Percentiles rank a stretch among this genome's conserved stretches.
These are phyloP conservation scores for Nesoenas mayeri DNA, from an alignment of 2,113 vertebrate species.

Conservation along the genomic window DNA sequence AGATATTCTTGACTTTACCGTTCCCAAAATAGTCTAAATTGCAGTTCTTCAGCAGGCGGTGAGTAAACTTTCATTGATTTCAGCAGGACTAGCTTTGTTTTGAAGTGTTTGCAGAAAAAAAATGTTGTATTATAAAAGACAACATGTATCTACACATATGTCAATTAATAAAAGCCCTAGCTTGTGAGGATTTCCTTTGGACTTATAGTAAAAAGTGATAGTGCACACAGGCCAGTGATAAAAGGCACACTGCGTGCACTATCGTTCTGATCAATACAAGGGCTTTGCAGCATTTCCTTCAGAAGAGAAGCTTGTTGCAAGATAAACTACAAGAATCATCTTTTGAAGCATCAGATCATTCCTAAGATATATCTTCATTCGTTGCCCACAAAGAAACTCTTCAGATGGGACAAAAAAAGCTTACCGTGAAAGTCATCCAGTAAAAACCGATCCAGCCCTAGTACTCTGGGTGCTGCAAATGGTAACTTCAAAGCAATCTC, in stretches of 20 bases:
- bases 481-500: constrained; percentile 42
- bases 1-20: not conserved
- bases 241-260: not conserved
- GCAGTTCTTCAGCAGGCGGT: not conserved
- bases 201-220: not conserved
- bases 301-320: not conserved
- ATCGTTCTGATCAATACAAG: not conserved
- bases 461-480: constrained; percentile 15
- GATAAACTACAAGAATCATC: constrained; percentile 42
- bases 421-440: constrained; percentile 31
- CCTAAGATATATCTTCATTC: constrained; percentile 43
- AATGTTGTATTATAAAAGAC: not conserved
- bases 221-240: not conserved
- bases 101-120: not conserved
- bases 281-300: constrained; percentile 24
- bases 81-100: not conserved
- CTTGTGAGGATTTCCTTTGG: not conserved
- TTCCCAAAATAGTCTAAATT: not conserved
- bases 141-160: not conserved
- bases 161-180: not conserved
- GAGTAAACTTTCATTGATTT: not conserved
- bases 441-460: constrained; percentile 44
- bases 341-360: constrained; percentile 38
- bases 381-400: constrained; percentile 53
- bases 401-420: constrained; percentile 57